phyloP scores from a whole-genome alignment of 2,888 invertebrate genomes.

The Drosophila cyrtoloma region DNA sequence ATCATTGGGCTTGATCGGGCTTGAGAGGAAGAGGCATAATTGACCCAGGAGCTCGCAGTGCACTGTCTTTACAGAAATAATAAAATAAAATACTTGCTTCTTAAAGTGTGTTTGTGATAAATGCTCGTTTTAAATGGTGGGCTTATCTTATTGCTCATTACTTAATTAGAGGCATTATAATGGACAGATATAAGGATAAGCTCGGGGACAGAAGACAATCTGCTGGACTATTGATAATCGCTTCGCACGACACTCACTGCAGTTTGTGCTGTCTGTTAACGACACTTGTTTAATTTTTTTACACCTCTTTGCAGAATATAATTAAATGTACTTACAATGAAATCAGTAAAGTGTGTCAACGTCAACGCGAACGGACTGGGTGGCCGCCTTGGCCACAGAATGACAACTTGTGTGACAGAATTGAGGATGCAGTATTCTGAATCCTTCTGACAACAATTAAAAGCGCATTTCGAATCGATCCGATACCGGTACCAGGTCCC shows the following conservation, averaged over 20 bases:
- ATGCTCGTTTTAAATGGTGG: not conserved
- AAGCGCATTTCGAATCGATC: conserved; percentile 67
- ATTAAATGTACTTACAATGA: conserved; percentile 57
- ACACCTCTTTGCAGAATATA: conserved; percentile 17
- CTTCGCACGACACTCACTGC: no score
- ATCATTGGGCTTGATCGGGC: not conserved
- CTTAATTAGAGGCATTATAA: not conserved
- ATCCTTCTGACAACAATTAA: conserved; percentile 74
- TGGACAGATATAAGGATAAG: not conserved
- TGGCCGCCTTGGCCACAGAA: conserved; percentile 31
- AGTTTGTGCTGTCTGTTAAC: not conserved
- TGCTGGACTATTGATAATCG: conserved; percentile 1
- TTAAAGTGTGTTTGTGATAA: not conserved
- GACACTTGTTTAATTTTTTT: not conserved
- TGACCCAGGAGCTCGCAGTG: not conserved
- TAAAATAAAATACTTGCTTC: not conserved
- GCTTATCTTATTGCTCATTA: not conserved
- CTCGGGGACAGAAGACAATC: not conserved
- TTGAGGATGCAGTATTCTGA: conserved; percentile 54
- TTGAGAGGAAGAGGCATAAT: not conserved
- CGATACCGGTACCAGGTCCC: conserved; percentile 26
- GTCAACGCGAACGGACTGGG: conserved; percentile 18
- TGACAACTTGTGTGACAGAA: conserved; percentile 70
- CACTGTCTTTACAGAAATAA: not conserved
- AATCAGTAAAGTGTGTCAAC: conserved; percentile 63